Conservation (phyloP, 2,888 invertebrate genomes). For the Schizaphis graminum region DNA sequence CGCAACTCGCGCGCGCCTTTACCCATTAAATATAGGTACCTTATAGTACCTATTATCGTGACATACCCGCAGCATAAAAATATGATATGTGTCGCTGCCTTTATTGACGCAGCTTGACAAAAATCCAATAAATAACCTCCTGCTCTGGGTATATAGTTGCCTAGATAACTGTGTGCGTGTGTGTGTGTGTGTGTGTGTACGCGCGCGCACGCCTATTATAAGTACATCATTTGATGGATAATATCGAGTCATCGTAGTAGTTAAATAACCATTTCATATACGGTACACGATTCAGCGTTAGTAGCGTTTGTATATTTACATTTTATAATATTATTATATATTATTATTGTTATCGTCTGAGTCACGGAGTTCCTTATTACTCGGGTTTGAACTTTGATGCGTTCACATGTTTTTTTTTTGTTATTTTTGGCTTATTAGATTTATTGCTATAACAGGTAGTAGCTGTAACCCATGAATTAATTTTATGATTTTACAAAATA, state of each 20-base stretch:
- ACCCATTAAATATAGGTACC: not conserved
- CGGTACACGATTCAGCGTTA: not conserved
- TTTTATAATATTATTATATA: not conserved
- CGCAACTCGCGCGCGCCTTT: not conserved
- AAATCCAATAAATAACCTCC: conserved; percentile 23
- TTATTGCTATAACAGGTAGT: not conserved
- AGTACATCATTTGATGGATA: not conserved
- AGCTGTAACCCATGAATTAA: not conserved
- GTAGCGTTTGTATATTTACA: not conserved
- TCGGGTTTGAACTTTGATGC: not conserved
- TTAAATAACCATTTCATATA: not conserved
- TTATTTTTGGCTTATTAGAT: not conserved
- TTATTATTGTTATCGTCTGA: not conserved
- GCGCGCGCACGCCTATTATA: not conserved
- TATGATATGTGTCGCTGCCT: not conserved
- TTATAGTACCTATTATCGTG: not conserved
- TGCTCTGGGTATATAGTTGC: not conserved
- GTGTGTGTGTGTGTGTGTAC: not conserved
- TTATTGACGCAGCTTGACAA: conserved; percentile 44
- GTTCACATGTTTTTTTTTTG: not conserved
- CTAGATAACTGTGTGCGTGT: not conserved
- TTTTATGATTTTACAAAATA: not conserved
- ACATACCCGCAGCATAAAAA: not conserved
- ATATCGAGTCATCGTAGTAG: not conserved
- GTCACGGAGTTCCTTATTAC: not conserved